Base-by-base conservation (phyloP, 2,888 invertebrate species). In the Tanytarsus gracilentus region DNA sequence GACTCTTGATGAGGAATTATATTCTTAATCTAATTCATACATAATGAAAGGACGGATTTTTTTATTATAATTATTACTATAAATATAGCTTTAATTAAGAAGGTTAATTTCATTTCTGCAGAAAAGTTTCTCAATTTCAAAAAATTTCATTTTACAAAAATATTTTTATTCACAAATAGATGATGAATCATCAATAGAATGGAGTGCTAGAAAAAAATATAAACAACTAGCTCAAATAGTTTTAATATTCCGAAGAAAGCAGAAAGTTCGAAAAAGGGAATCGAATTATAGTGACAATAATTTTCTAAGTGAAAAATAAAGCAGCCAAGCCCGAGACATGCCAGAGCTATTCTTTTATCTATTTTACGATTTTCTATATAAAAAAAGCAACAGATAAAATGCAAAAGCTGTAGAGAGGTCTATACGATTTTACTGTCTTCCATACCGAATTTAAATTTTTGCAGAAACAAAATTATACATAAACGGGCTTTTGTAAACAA, bases 371-470 rank as follows among this genome's bases (percentile, higher is more conserved):
- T 36, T 14, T 36, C 36, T 14, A 3, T 5, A n/a, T 14, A 8
- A 9, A 36, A 36, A 33, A 36, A 36, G 14, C 27, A 4, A 26
- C 49, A 49, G 26, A 4, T 6, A 25, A 8, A 27, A 26, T 40
- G 6, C 25, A 25, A 36, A 21, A 9, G 14, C 26, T 14, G 26
- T 40, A 48, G n/a, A 27, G 48, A 44, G 48, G 30, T 23, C 23
- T 25, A 30, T 48, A 58, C 58, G 58, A 58, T 48, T 58, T 58
- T 58, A 44, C 48, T 18, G 58, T 48, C 58, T 58, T 58, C 58
- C 58, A 58, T 44, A 58, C 23, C 58, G 58, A 58, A 48, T 58
- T 58, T 58, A 40, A 56, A 56, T 40, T 56, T 40, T 39, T 39
- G 39, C 55, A 53, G 36, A 14, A 36, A 36, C 1, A 18, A 30